A percentile compares a stretch with the other conserved stretches of the same genome.
Evolutionary conservation across 2,888 invertebrate genomes (phyloP).

Genomic region (Stenodera caucasica): DNA sequence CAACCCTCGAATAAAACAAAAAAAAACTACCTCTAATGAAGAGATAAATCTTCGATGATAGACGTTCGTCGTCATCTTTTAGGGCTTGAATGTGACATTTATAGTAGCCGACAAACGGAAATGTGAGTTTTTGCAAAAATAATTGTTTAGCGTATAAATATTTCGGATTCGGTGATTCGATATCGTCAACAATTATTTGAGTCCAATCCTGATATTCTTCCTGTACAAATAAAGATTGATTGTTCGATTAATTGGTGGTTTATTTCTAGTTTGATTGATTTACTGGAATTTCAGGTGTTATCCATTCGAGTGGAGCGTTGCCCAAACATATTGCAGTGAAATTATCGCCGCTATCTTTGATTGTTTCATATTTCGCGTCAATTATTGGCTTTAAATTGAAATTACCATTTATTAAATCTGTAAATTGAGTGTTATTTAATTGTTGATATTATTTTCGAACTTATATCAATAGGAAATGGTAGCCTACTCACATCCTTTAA

Average conservation of each 20-base stretch:
- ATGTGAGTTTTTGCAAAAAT: conserved; percentile 48
- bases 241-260: neutral
- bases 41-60: conserved; percentile 58
- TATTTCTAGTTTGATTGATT: conserved; percentile 8
- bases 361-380: conserved; percentile 15
- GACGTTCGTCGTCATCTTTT: conserved; percentile 44
- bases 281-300: conserved; percentile 31
- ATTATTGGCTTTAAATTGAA: conserved; percentile 15
- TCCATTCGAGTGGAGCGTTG: conserved; percentile 54
- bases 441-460: neutral
- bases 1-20: neutral
- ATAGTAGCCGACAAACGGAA: conserved; percentile 52
- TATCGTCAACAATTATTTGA: conserved; percentile 32
- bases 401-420: neutral
- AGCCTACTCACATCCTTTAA: conserved; percentile 7
- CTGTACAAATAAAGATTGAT: conserved; percentile 13
- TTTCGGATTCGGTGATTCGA: conserved; percentile 31
- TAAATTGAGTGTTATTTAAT: neutral
- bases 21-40: conserved; percentile 59
- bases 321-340: conserved; percentile 57
- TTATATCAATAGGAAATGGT: conserved; percentile 10
- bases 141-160: conserved; percentile 56
- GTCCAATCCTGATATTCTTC: conserved; percentile 25
- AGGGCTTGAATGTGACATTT: conserved; percentile 51
- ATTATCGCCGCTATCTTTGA: conserved; percentile 38